Evolutionary conservation across 35 echinoderm and acorn worm species (phyloP).

Genomic region (Hemicentrotus pulcherrimus): DNA sequence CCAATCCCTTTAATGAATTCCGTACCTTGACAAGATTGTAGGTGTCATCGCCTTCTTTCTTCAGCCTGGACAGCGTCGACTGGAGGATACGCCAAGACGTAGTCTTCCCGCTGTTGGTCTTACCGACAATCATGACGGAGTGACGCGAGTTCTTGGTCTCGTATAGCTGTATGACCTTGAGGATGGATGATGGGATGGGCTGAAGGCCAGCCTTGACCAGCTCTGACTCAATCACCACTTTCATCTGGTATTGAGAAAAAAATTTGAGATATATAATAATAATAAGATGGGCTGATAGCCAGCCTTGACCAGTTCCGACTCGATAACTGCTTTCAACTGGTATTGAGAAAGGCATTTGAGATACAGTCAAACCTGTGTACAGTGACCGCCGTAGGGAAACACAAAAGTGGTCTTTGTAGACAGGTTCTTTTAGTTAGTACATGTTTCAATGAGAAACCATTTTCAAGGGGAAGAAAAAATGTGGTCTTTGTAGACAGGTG

Average conservation of each 20-base stretch:
- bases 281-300: no score
- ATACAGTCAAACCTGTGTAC: no score
- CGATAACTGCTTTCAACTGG: conserved; percentile 91
- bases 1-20: neutral
- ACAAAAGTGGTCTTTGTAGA: no score
- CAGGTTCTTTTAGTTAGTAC: no score
- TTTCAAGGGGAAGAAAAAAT: no score
- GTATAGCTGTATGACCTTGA: conserved; percentile 97
- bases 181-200: conserved; percentile 69
- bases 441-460: no score
- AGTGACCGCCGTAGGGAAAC: no score
- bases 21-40: conserved; percentile 93
- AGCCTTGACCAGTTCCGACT: conserved; percentile 73
- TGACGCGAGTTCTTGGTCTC: conserved; percentile 99
- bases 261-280: no score
- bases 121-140: conserved; percentile 99
- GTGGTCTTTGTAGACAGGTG: no score
- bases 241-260: conserved; percentile 66
- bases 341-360: neutral
- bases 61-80: conserved; percentile 83
- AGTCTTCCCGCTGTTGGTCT: conserved; percentile 95
- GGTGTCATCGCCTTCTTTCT: conserved; percentile 90
- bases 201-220: conserved; percentile 79
- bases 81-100: conserved; percentile 89
- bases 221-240: conserved; percentile 85